Percentiles rank a stretch among this genome's conserved stretches.
Conservation (phyloP, 2,113 vertebrate species). For the Grammomys surdaster region DNA sequence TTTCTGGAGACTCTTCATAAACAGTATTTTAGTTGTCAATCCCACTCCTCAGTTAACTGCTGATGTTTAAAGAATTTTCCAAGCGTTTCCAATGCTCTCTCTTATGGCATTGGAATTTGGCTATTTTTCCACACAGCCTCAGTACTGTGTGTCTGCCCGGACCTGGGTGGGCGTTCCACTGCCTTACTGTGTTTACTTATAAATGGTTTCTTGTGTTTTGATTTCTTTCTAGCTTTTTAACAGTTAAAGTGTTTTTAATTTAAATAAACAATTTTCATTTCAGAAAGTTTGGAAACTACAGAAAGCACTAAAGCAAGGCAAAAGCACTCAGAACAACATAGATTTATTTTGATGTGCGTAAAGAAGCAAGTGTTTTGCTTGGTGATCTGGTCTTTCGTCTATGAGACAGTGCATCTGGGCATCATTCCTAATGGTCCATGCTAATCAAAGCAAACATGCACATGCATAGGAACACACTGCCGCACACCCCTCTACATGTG, state of each 20-base stretch:
- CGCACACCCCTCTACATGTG: background rate
- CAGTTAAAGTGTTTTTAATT: constrained; percentile 50
- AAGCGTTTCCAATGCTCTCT: constrained; percentile 44
- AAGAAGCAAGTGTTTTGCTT: background rate
- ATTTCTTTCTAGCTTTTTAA: constrained; percentile 42
- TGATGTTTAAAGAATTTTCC: constrained; percentile 40
- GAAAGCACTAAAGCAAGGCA: background rate
- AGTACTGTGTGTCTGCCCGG: constrained; percentile 4
- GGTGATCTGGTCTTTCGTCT: background rate
- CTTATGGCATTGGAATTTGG: background rate
- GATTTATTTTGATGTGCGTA: constrained; percentile 46
- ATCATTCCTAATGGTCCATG: constrained; percentile 18
- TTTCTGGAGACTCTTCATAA: constrained; percentile 2
- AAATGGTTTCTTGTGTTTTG: constrained; percentile 60
- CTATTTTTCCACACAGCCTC: background rate
- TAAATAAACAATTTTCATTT: constrained; percentile 55
- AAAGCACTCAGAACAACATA: background rate
- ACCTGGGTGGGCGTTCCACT: constrained; percentile 2
- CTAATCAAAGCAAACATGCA: background rate
- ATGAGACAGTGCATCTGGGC: background rate
- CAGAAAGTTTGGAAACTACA: constrained; percentile 54
- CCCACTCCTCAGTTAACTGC: background rate
- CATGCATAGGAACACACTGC: background rate
- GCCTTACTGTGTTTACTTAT: constrained; percentile 39
- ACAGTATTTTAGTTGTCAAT: background rate